These are phyloP conservation scores for Pampusana beccarii DNA, from an alignment of 2,113 vertebrate genomes.

Conservation along the genomic window DNA sequence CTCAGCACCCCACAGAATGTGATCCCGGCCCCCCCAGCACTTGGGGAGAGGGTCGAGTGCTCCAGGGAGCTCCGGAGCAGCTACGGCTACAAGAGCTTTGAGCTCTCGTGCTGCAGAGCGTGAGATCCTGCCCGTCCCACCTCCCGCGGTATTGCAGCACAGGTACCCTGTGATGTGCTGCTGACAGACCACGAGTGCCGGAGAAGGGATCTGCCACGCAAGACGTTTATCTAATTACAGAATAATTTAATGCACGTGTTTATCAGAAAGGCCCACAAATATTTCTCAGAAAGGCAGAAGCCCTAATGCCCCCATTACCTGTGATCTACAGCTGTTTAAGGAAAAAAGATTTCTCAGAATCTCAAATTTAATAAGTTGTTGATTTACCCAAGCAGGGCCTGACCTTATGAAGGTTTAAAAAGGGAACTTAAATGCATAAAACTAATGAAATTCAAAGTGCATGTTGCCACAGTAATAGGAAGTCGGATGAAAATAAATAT, in stretches of 20 bases:
- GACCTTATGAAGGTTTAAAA: slow-evolving; percentile 61
- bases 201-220: background rate
- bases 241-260: background rate
- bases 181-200: accelerated
- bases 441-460: slow-evolving; percentile 68
- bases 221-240: background rate
- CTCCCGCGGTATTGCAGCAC: background rate
- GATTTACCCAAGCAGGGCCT: slow-evolving; percentile 47
- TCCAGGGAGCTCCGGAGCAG: background rate
- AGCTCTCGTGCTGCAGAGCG: background rate
- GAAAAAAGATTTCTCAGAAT: slow-evolving; percentile 14
- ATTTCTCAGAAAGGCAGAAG: background rate
- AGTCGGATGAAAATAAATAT: slow-evolving; percentile 48
- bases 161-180: background rate
- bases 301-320: background rate
- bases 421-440: slow-evolving; percentile 55
- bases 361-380: slow-evolving; percentile 46
- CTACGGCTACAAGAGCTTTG: background rate
- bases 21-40: background rate
- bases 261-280: background rate
- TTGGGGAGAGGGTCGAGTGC: background rate
- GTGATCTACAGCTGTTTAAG: slow-evolving; percentile 7
- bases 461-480: slow-evolving; percentile 50
- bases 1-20: background rate
- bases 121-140: accelerated